Conservation (phyloP, 2,113 vertebrate species). For the Phaethornis superciliosus region DNA sequence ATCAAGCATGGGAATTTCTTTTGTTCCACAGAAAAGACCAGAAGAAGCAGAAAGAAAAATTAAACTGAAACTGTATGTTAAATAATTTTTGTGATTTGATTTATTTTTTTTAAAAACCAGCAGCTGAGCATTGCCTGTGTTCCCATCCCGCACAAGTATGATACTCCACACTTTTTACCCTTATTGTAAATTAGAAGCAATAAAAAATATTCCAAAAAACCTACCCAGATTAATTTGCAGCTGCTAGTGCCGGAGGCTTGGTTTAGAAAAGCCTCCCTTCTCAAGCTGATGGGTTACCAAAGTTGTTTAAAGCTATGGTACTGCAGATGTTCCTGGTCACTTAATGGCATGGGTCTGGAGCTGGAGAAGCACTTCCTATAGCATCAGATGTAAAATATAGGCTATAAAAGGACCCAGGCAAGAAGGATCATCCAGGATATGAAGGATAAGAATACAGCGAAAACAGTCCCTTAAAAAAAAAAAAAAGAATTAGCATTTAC, state of each 20-base stretch:
- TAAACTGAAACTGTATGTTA: neutral
- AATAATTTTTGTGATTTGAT: neutral
- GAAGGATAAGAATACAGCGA: neutral
- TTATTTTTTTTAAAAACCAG: neutral
- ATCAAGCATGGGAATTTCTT: neutral
- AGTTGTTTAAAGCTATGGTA: neutral
- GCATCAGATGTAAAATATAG: neutral
- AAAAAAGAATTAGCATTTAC: neutral
- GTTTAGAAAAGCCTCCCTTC: neutral
- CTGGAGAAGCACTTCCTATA: neutral
- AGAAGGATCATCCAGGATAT: slow-evolving; percentile 17
- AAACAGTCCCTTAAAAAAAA: neutral
- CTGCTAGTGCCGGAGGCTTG: neutral
- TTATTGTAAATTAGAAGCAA: neutral
- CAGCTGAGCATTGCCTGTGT: slow-evolving; percentile 9
- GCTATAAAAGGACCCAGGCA: slow-evolving; percentile 1
- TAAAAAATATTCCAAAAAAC: neutral
- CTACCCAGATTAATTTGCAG: neutral
- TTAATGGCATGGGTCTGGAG: neutral
- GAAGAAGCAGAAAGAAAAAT: neutral
- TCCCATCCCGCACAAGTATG: neutral
- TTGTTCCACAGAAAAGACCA: neutral
- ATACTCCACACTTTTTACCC: neutral
- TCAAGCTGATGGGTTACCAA: neutral
- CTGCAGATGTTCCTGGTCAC: neutral